Conservation (phyloP, 2,113 vertebrate genomes). For the Pedetes capensis region DNA sequence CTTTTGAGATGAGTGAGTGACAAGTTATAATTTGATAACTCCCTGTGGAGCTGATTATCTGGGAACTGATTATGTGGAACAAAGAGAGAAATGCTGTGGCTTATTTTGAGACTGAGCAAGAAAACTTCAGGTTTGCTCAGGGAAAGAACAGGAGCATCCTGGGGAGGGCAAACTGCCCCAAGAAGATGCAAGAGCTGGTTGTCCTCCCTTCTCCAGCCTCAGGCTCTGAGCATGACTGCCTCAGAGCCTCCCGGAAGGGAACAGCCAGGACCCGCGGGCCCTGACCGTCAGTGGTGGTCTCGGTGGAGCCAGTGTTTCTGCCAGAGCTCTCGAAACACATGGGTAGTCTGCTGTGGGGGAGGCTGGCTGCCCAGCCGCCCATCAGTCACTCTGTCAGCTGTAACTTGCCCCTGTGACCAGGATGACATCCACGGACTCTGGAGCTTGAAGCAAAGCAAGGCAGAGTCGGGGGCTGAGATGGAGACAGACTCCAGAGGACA, state of each 20-base stretch:
- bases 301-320: rapidly evolving
- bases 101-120: neutral
- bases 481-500: neutral
- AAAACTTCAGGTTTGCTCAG: neutral
- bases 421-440: neutral
- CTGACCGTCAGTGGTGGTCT: neutral
- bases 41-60: neutral
- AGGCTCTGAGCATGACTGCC: neutral
- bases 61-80: neutral
- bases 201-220: neutral
- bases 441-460: neutral
- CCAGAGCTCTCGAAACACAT: neutral
- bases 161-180: neutral
- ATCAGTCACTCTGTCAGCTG: neutral
- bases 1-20: neutral
- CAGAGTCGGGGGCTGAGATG: neutral
- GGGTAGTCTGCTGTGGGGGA: neutral
- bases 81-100: neutral
- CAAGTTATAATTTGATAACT: neutral
- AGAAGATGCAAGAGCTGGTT: neutral
- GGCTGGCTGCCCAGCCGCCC: neutral
- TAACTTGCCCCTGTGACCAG: neutral
- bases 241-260: neutral
- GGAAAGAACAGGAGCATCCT: neutral
- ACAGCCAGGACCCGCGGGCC: neutral